Base-by-base conservation (phyloP, 2,797 vertebrate genomes). In the Channa striata region DNA sequence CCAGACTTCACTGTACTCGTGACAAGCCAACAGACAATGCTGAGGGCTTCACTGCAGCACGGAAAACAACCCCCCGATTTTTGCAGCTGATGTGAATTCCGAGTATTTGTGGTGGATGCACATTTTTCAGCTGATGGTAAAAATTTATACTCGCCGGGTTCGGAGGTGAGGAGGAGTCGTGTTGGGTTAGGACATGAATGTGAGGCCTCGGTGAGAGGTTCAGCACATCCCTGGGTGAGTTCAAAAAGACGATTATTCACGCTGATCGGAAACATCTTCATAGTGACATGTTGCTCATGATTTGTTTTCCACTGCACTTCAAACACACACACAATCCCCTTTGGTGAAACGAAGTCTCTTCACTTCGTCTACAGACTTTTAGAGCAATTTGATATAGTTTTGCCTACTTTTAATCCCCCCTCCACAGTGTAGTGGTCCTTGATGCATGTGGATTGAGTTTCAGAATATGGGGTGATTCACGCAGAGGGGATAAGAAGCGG, bases 371-470 rank as follows among this genome's bases (percentile, higher is more conserved):
- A 48, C 11, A 16, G 25, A 47, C 19, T 65, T 53, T 47, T 6
- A 43, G 40, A 75, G 68, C 51, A 64, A 88, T 82, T 40, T 70
- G 66, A 85, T 81, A 78, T 20, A 59, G 80, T 54, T 48, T 19
- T 17, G 43, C 59, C 43, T 21, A 46, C 53, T 78, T 82, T 84
- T 64, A 72, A 73, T 74, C 57, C 59, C 40, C 46, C 44, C 78
- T 14, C 11, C 16, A 4, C 2, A 64, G 65, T 71, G 12, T 49
- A 56, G 65, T 19, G 33, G 67, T 48, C 63, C 75, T 73, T 66
- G 60, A 77, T 23, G 60, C 71, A 63, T 63, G 80, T 76, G 81
- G 85, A 83, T 88, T 59, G 77, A 83, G 86, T 91, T 89, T 90
- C 88, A 74, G 77, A 82, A 79, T 70, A 74, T 58, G 79, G 49